Percentiles rank a stretch among this genome's conserved stretches.
phyloP scores from a whole-genome alignment of 2,797 vertebrate genomes.

The Morus bassanus region DNA sequence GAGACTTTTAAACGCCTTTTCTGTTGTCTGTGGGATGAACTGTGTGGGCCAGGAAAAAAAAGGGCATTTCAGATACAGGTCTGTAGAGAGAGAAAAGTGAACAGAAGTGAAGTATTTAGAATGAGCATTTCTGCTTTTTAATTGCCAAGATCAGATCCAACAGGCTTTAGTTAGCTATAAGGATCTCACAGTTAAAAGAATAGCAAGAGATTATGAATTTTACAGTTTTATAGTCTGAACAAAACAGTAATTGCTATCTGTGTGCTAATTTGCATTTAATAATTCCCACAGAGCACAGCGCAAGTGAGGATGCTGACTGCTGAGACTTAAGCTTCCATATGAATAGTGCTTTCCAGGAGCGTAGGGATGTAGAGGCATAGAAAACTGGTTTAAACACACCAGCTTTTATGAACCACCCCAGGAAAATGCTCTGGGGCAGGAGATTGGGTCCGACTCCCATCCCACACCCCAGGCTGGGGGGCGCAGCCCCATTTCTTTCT shows the following conservation, averaged over 20 bases:
- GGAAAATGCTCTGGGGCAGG: background rate
- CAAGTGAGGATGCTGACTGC: background rate
- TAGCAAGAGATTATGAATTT: background rate
- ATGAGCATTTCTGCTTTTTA: background rate
- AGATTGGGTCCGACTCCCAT: background rate
- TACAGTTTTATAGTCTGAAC: background rate
- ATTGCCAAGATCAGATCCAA: background rate
- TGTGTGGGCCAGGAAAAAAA: background rate
- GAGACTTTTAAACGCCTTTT: conserved; percentile 1
- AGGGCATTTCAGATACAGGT: background rate
- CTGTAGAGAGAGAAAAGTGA: background rate
- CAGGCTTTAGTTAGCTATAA: background rate
- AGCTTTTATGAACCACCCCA: background rate
- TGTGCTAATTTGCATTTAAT: background rate
- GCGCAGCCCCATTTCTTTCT: background rate
- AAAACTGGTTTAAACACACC: background rate
- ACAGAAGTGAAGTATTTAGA: background rate
- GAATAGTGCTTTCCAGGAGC: background rate
- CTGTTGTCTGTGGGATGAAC: background rate
- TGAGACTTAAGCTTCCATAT: background rate
- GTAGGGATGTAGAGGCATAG: fast-evolving
- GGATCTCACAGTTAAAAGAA: background rate
- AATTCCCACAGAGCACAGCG: background rate
- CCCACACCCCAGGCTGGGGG: fast-evolving
- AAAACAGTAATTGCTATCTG: background rate